Base-by-base conservation (phyloP, 2,113 vertebrate genomes). In the Macaca nemestrina region DNA sequence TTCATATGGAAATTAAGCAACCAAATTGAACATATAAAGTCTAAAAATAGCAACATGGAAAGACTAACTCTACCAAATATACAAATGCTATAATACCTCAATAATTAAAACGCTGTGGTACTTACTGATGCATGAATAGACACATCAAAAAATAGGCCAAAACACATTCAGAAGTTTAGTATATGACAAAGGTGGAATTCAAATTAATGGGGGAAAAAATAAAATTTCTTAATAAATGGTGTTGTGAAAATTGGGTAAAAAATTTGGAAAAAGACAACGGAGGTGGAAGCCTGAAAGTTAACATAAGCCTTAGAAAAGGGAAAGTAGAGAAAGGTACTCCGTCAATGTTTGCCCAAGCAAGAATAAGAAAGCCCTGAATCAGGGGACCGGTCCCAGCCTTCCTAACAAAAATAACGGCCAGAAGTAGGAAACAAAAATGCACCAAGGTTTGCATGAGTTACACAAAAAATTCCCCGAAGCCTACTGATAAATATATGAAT, bases 1-100 rank as follows among this genome's bases (percentile, higher is more conserved):
- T 70, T 96, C 20, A 90, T 78, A 83, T 35, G 17, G 7, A 80
- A 97, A 93, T 88, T 72, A 96, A 82, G 22, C 70, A 68, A 79
- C 52, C 32, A 81, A 88, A 61, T 67, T 92, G 45, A 59, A 8
- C 57, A 92, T 67, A 70, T 35, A 64, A 93, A 86, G 27, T 57
- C 50, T 91, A 40, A 88, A 96, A 92, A 52, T 4, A 93, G 25
- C n/a, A 75, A 2, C n/a, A 9, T 32, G 38, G 11, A 59, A 85
- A n/a, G 22, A 81, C 14, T 70, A 78, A 84, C 22, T 3, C 35
- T 91, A 79, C 38, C 23, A 61, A 11, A 73, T 83, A 88, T 23
- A 88, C 93, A 95, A 93, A 81, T 3, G 59, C 13, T 70, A 4
- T 55, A 70, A 92, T 93, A 9, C 16, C 78, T 92, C 68, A 57